phyloP scores from a whole-genome alignment of 1,140 invertebrate genomes.

The Elymnias hypermnestra region DNA sequence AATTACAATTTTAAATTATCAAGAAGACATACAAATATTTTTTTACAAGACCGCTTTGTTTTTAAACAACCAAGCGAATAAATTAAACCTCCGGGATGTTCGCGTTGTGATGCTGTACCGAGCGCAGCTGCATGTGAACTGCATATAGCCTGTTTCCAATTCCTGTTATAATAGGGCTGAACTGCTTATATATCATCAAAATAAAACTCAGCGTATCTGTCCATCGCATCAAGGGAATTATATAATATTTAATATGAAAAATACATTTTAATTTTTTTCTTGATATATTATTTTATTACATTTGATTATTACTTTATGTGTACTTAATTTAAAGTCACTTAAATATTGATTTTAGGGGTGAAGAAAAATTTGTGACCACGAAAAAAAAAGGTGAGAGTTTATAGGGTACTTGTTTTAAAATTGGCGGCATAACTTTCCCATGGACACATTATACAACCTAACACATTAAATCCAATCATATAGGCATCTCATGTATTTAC shows the following conservation, averaged over 20 bases:
- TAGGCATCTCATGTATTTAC: constrained; percentile 2
- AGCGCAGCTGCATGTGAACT: constrained; percentile 26
- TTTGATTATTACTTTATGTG: no score
- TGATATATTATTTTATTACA: no score
- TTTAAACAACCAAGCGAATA: constrained; percentile 3
- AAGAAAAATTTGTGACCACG: no score
- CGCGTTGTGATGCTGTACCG: constrained; percentile 11
- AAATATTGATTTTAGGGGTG: no score
- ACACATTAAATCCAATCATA: constrained; percentile 1
- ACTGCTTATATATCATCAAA: background rate
- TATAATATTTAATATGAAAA: background rate
- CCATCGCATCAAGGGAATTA: background rate
- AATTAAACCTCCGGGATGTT: background rate
- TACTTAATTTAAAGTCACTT: no score
- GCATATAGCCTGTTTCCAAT: constrained; percentile 17
- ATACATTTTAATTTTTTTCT: background rate
- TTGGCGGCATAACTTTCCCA: background rate
- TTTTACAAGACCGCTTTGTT: no score
- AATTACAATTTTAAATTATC: background rate
- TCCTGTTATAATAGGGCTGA: constrained; percentile 14
- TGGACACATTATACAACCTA: background rate
- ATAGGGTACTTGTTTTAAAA: no score
- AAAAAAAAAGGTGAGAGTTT: no score
- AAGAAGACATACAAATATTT: no score
- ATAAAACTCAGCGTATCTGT: background rate